These are phyloP conservation scores for Trinectes maculatus DNA, from an alignment of 2,113 vertebrate species.

Conservation along the genomic window DNA sequence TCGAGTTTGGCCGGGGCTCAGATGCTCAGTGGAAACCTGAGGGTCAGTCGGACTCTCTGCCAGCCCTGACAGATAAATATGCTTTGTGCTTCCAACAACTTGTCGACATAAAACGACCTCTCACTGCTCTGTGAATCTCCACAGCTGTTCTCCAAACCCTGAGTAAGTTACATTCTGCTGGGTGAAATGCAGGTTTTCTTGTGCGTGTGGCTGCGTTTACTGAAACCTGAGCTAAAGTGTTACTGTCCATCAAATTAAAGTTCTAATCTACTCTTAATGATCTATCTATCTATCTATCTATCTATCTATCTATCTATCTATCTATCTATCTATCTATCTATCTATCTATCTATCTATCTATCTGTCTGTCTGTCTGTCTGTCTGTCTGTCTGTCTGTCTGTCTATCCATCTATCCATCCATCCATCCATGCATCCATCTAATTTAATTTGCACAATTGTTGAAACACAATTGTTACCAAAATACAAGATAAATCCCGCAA, in stretches of 20 bases:
- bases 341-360: no score
- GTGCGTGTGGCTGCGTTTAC: background rate
- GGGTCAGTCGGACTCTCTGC: conserved; percentile 54
- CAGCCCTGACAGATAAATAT: conserved; percentile 63
- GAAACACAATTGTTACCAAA: no score
- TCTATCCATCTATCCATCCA: no score
- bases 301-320: no score
- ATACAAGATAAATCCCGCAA: no score
- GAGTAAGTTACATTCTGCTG: conserved; percentile 28
- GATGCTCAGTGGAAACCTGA: conserved; percentile 53
- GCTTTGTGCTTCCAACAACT: conserved; percentile 51
- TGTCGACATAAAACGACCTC: conserved; percentile 51
- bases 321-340: no score
- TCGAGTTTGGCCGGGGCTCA: conserved; percentile 56
- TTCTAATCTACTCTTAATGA: background rate
- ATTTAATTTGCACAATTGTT: no score
- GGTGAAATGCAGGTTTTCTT: conserved; percentile 9
- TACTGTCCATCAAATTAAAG: background rate
- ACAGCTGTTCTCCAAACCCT: conserved; percentile 32
- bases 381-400: no score
- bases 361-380: no score
- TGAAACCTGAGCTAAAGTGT: background rate
- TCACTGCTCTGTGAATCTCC: conserved; percentile 37
- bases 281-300: no score
- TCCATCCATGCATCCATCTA: no score